phyloP scores from a whole-genome alignment of 2,888 invertebrate genomes.

The Timandra comae region DNA sequence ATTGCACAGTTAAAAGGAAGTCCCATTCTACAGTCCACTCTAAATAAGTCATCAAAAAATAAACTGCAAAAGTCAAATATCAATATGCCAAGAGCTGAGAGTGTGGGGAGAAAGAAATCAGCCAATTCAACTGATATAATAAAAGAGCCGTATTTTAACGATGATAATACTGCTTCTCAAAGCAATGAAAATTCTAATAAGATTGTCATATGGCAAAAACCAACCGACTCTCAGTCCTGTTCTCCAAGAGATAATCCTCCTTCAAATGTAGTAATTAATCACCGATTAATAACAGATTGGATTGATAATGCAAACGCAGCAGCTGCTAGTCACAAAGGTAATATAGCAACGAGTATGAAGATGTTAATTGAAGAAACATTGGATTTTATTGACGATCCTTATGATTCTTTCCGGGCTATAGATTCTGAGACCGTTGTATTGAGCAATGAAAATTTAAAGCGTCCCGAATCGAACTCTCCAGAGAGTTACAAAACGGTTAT shows the following conservation, averaged over 20 bases:
- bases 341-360: conserved; percentile 28
- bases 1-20: conserved; percentile 39
- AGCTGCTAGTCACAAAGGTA: conserved; percentile 17
- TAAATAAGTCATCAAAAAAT: conserved; percentile 26
- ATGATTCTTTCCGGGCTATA: conserved; percentile 18
- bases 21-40: conserved; percentile 22
- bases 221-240: too few relatives aligned
- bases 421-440: conserved; percentile 32
- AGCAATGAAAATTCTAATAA: conserved; percentile 24
- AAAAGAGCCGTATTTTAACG: too few relatives aligned
- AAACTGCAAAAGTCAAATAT: conserved; percentile 35
- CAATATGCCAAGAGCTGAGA: conserved; percentile 28
- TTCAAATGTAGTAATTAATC: conserved; percentile 9
- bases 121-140: too few relatives aligned
- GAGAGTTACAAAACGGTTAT: conserved; percentile 32
- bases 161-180: conserved; percentile 9
- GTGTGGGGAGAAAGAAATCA: conserved; percentile 21
- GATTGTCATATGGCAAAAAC: conserved; percentile 24
- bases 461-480: conserved; percentile 24
- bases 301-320: conserved; percentile 18
- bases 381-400: conserved; percentile 28
- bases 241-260: too few relatives aligned
- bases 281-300: conserved; percentile 24
- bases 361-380: conserved; percentile 44
- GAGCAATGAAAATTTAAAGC: conserved; percentile 21